A percentile compares a stretch with the other conserved stretches of the same genome.
Conservation (phyloP, 2,113 vertebrate genomes). For the Zootoca vivipara region DNA sequence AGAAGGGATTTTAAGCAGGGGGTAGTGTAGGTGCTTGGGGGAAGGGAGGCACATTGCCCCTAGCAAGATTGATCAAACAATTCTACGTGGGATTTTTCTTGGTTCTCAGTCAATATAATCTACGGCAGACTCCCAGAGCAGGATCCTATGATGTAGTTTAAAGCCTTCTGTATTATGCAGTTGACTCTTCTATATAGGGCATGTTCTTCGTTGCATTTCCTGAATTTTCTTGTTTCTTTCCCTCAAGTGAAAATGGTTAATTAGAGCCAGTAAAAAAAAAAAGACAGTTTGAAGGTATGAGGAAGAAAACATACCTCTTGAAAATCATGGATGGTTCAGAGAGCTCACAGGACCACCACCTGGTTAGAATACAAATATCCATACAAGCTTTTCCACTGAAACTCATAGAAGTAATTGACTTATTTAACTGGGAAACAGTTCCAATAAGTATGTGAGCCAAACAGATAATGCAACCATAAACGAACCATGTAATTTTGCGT, state of each 20-base stretch:
- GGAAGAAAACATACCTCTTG: too few species aligned
- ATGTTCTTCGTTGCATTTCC: background rate
- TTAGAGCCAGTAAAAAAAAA: background rate
- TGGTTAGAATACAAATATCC: background rate
- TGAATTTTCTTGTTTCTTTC: background rate
- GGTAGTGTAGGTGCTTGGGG: background rate
- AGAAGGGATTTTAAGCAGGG: background rate
- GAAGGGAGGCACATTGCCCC: background rate
- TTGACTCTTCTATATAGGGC: background rate
- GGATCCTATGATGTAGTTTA: background rate
- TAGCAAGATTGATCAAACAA: background rate
- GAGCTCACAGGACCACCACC: background rate
- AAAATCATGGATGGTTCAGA: background rate
- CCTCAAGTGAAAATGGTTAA: background rate
- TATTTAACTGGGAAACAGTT: background rate
- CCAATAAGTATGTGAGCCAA: too few species aligned
- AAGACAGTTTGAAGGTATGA: too few species aligned
- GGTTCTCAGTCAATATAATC: background rate
- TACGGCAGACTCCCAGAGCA: background rate
- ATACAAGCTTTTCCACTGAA: background rate
- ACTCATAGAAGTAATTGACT: background rate
- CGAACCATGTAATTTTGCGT: too few species aligned
- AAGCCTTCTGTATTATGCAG: background rate
- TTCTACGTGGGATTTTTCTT: background rate
- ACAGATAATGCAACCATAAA: background rate